Percentiles rank a stretch among this genome's conserved stretches.
Conservation (phyloP, 2,888 invertebrate genomes). For the Agonopterix alstromeriana region DNA sequence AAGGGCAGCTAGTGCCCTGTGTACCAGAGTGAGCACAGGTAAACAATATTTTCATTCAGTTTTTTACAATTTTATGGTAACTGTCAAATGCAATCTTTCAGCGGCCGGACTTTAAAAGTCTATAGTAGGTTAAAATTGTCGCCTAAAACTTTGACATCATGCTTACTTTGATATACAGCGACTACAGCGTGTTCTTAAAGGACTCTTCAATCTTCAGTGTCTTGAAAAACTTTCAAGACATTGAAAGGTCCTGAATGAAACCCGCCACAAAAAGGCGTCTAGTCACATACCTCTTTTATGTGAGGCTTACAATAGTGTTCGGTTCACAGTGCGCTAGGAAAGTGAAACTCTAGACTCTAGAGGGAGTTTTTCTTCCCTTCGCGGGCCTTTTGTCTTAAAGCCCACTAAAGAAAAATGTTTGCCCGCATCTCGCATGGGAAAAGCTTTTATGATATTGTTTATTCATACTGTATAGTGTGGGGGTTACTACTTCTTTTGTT, state of each 20-base stretch:
- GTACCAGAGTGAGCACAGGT: no score
- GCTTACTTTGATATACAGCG: no score
- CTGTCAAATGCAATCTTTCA: no score
- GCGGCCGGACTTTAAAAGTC: no score
- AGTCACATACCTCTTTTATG: slow-evolving; percentile 26
- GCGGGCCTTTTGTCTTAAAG: slow-evolving; percentile 36
- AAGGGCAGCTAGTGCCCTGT: no score
- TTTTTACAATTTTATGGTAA: no score
- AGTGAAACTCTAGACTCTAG: slow-evolving; percentile 43
- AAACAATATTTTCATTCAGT: no score
- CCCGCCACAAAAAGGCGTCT: slow-evolving; percentile 34
- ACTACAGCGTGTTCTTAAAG: no score
- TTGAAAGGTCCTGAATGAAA: slow-evolving; percentile 24
- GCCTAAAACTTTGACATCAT: no score
- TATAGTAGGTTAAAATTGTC: no score
- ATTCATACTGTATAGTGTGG: slow-evolving; percentile 23
- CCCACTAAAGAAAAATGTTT: slow-evolving; percentile 33
- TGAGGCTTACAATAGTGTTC: slow-evolving; percentile 34
- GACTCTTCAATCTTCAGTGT: background rate
- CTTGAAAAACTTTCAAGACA: background rate
- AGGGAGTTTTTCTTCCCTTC: slow-evolving; percentile 37
- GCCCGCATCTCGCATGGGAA: slow-evolving; percentile 43
- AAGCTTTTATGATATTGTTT: slow-evolving; percentile 46
- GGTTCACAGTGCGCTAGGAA: slow-evolving; percentile 40
- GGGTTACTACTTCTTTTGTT: slow-evolving; percentile 11